Evolutionary conservation across 2,113 vertebrate genomes (phyloP).

Genomic region (Motacilla alba): DNA sequence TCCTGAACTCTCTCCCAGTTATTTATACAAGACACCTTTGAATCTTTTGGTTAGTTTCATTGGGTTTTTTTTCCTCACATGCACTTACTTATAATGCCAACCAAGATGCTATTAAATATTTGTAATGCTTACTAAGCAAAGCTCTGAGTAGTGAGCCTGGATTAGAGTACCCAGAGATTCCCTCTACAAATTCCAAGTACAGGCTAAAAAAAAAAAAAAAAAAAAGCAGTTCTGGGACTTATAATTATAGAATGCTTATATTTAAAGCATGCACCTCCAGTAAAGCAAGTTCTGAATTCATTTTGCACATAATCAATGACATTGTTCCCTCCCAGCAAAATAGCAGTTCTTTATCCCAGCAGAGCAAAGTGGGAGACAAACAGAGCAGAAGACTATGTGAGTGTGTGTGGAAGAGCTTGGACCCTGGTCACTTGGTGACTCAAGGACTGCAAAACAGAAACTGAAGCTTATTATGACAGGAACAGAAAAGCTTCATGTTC

Average conservation of each 20-base stretch:
- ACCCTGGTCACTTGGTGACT: neutral
- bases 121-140: neutral
- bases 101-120: neutral
- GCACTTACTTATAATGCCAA: neutral
- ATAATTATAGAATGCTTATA: conserved; percentile 19
- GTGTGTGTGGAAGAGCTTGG: neutral
- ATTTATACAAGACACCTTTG: neutral
- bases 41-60: neutral
- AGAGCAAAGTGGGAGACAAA: neutral
- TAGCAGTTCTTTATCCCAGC: neutral
- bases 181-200: neutral
- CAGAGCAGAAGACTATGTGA: neutral
- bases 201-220: neutral
- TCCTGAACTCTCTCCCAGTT: neutral
- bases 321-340: neutral
- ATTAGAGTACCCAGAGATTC: neutral
- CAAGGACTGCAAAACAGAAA: neutral
- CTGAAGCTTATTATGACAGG: neutral
- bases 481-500: neutral
- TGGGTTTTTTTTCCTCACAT: neutral
- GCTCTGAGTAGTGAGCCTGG: neutral
- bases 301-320: neutral
- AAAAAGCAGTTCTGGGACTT: neutral
- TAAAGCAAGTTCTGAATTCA: conserved; percentile 14
- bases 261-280: conserved; percentile 25